Evolutionary conservation across 2,797 vertebrate species (phyloP), one percentile per base, ranked within the genome.

Genomic region (Lacerta agilis): DNA sequence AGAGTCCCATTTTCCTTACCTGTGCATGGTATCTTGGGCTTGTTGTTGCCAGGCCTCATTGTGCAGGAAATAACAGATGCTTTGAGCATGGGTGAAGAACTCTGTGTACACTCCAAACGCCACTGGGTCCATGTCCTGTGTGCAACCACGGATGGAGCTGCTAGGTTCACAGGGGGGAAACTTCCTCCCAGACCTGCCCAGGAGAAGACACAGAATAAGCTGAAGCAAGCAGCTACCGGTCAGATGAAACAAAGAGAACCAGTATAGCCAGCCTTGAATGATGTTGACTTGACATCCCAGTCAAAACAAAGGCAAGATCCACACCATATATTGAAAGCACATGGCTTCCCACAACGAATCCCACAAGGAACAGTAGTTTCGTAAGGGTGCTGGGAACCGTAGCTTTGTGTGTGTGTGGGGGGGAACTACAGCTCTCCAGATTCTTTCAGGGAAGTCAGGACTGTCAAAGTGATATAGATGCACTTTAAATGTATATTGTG

Each of bases 61-160:
- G 95, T 98, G 97, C 91, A 98, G 96, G 93, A 96, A 97, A 90
- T 97, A 97, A 86, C 98, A 98, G 91, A 98, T 98, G 91, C 97
- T 96, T 88, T 98, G 97, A 0, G 97, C 96, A 86, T 98, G 97
- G 5, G 98, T 98, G 93, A 98, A 98, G 94, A 98, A 98, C 94
- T 98, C 97, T 0, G 98, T 98, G 95, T 97, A 98, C 17, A 97
- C 86, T 84, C 96, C 97, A 82, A 98, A 98, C 9, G 97, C 97
- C 89, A 97, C 96, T 0, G 91, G 77, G 29, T 98, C 97, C 98
- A 98, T 98, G 23, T 85, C 87, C 29, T 94, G 92, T 0, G 98
- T 98, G 87, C 98, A 98, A 41, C 92, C 93, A 88, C 93, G 97
- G 91, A 98, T 94, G 23, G 96, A 96, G 25, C 96, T 96, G 25